Conservation (phyloP, 2,888 invertebrate species). For the Caenorhabditis zanzibari region DNA sequence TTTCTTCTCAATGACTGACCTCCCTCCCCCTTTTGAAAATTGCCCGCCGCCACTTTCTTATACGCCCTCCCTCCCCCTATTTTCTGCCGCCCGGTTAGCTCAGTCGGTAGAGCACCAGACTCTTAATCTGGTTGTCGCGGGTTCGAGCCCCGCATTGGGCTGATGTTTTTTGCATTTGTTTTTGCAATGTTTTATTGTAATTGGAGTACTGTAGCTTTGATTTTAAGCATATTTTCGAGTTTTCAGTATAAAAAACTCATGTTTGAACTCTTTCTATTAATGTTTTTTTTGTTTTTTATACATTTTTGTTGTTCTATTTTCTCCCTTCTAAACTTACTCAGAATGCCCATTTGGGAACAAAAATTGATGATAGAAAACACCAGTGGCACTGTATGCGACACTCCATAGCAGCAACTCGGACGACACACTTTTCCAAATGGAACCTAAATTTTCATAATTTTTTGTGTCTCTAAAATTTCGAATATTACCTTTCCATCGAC, state of each 20-base stretch:
- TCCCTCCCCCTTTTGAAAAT: too few species aligned
- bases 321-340: slow-evolving; percentile 19
- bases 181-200: neutral
- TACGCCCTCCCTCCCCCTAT: neutral
- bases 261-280: neutral
- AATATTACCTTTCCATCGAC: slow-evolving; percentile 75
- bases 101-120: slow-evolving; percentile 83
- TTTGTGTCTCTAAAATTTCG: neutral
- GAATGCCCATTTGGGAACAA: slow-evolving; percentile 43
- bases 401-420: slow-evolving; percentile 76
- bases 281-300: too few species aligned
- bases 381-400: slow-evolving; percentile 66
- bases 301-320: neutral
- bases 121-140: slow-evolving; percentile 83
- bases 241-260: too few species aligned
- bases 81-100: slow-evolving; percentile 78
- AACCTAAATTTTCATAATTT: slow-evolving; percentile 59
- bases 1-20: too few species aligned
- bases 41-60: neutral
- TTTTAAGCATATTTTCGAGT: too few species aligned
- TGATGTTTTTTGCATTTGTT: slow-evolving; percentile 51
- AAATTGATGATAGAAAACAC: slow-evolving; percentile 69
- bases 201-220: too few species aligned
- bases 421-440: slow-evolving; percentile 77
- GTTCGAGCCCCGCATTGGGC: slow-evolving; percentile 83